Conservation (phyloP, 2,888 invertebrate genomes). For the Sarcophaga carnaria region DNA sequence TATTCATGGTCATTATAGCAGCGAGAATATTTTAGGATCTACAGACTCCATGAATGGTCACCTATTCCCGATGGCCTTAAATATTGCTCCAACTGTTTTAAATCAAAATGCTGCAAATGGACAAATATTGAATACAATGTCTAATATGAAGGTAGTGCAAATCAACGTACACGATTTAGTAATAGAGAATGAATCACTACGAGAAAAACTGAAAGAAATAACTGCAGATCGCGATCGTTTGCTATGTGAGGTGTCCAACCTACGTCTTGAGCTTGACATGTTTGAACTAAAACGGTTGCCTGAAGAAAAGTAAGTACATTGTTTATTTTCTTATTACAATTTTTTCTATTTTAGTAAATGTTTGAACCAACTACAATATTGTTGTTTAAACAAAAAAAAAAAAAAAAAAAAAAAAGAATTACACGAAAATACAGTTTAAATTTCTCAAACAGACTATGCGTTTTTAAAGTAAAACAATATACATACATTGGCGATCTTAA, state of each 20-base stretch:
- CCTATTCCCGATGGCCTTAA: slow-evolving; percentile 23
- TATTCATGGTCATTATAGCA: slow-evolving; percentile 38
- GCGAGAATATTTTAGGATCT: slow-evolving; percentile 61
- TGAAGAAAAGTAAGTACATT: slow-evolving; percentile 79
- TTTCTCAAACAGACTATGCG: too few species aligned
- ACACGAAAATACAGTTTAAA: too few species aligned
- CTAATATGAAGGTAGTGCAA: slow-evolving; percentile 70
- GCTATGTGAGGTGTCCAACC: slow-evolving; percentile 80
- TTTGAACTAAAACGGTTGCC: slow-evolving; percentile 80
- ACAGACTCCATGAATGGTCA: slow-evolving; percentile 58
- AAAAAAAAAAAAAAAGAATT: too few species aligned
- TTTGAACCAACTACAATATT: neutral
- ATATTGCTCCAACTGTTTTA: neutral
- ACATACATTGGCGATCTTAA: too few species aligned
- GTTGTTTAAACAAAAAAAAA: too few species aligned
- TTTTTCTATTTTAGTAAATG: neutral
- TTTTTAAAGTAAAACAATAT: too few species aligned
- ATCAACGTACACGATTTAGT: slow-evolving; percentile 78
- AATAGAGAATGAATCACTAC: slow-evolving; percentile 78
- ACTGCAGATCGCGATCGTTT: slow-evolving; percentile 79
- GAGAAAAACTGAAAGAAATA: slow-evolving; percentile 79
- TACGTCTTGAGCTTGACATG: slow-evolving; percentile 81
- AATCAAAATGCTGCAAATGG: neutral
- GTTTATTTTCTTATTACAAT: neutral
- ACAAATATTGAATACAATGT: slow-evolving; percentile 4